Evolutionary conservation across 2,888 invertebrate species (phyloP).

Genomic region (Phengaris arion): DNA sequence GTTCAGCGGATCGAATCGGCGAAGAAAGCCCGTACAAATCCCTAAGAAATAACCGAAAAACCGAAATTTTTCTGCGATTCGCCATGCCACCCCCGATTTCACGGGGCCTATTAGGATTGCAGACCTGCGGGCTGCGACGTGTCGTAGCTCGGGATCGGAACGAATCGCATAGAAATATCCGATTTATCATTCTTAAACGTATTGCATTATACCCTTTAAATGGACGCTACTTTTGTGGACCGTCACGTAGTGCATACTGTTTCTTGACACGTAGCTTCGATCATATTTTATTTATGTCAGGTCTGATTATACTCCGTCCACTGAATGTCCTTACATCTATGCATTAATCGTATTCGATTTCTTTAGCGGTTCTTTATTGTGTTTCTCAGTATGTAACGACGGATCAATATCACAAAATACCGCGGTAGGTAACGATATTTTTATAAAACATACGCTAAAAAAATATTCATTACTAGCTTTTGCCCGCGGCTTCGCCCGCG

Average conservation of each 20-base stretch:
- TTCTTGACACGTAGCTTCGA: constrained; percentile 55
- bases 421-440: constrained; percentile 1
- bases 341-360: constrained; percentile 25
- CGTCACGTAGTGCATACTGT: constrained; percentile 66
- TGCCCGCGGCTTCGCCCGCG: too few relatives aligned
- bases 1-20: constrained; percentile 71
- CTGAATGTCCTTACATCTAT: constrained; percentile 27
- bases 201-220: constrained; percentile 65
- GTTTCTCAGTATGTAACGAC: background rate
- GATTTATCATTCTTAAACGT: constrained; percentile 77
- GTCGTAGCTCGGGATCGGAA: constrained; percentile 56
- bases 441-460: background rate
- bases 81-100: constrained; percentile 69
- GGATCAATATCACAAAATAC: background rate
- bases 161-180: constrained; percentile 70
- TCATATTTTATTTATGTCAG: constrained; percentile 42
- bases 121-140: constrained; percentile 38
- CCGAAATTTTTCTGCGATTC: constrained; percentile 80
- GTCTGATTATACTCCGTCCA: constrained; percentile 32
- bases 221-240: constrained; percentile 61
- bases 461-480: background rate
- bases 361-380: background rate
- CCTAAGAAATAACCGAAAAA: constrained; percentile 80
- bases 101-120: constrained; percentile 69
- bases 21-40: constrained; percentile 80